These are phyloP conservation scores for Sinohyriopsis cumingii DNA, from an alignment of 2,888 invertebrate species.

Conservation along the genomic window DNA sequence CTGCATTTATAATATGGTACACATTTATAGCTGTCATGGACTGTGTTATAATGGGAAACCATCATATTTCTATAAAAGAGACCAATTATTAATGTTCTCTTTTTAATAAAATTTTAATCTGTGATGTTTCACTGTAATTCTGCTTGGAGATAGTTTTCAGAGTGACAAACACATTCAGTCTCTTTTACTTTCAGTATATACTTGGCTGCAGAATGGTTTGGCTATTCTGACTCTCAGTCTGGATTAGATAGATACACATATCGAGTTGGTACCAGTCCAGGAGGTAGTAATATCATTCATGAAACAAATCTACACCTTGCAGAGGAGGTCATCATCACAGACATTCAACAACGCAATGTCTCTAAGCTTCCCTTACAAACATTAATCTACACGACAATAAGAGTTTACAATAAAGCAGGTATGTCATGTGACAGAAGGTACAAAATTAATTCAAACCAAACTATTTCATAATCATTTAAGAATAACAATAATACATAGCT, in stretches of 20 bases:
- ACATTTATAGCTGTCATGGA: no score
- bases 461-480: no score
- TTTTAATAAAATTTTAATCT: no score
- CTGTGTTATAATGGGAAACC: no score
- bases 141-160: no score
- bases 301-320: slow-evolving; percentile 16
- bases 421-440: background rate
- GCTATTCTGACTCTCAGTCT: slow-evolving; percentile 26
- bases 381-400: slow-evolving; percentile 32
- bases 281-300: slow-evolving; percentile 15
- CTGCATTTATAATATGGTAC: no score
- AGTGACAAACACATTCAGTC: no score
- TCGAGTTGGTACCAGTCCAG: slow-evolving; percentile 17
- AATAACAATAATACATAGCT: no score
- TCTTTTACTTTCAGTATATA: slow-evolving; percentile 7
- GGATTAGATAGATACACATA: slow-evolving; percentile 19
- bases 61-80: no score
- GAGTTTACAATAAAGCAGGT: slow-evolving; percentile 47
- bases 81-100: no score
- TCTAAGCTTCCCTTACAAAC: slow-evolving; percentile 17
- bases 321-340: slow-evolving; percentile 11
- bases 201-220: slow-evolving; percentile 23
- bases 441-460: no score
- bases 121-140: no score
- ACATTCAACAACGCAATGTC: background rate